A percentile compares a stretch with the other conserved stretches of the same genome.
Evolutionary conservation across 1,140 invertebrate genomes (phyloP).

Genomic region (Ridgeia piscesae): DNA sequence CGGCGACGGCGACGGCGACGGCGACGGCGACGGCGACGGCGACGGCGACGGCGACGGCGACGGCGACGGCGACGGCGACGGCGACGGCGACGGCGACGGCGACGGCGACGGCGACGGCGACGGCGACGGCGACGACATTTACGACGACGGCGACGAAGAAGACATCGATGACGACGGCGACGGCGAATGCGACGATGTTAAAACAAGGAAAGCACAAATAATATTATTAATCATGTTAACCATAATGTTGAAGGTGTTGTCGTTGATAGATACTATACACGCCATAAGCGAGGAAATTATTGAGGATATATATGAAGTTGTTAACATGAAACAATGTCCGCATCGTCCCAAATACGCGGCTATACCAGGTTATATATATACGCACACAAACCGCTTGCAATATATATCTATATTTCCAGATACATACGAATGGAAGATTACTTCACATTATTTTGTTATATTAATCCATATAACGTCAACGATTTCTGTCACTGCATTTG

Average conservation of each 20-base stretch:
- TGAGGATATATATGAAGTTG: neutral
- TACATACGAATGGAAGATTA: neutral
- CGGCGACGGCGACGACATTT: neutral
- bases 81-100: too few species aligned
- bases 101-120: neutral
- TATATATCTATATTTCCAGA: neutral
- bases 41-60: too few species aligned
- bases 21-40: too few species aligned
- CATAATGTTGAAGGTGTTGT: neutral
- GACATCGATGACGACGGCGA: too few species aligned
- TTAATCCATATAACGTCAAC: neutral
- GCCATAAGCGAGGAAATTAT: too few species aligned
- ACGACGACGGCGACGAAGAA: neutral
- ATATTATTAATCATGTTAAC: neutral
- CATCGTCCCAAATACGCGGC: neutral
- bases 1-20: too few species aligned
- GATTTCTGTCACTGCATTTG: neutral
- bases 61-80: conserved; percentile 19
- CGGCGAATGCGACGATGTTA: too few species aligned
- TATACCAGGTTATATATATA: neutral
- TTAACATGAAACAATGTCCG: neutral
- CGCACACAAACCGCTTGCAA: neutral
- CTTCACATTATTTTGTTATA: neutral
- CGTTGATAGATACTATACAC: neutral
- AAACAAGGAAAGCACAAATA: neutral